phyloP scores from a whole-genome alignment of 2,888 invertebrate genomes.

The Parelbella ahira region DNA sequence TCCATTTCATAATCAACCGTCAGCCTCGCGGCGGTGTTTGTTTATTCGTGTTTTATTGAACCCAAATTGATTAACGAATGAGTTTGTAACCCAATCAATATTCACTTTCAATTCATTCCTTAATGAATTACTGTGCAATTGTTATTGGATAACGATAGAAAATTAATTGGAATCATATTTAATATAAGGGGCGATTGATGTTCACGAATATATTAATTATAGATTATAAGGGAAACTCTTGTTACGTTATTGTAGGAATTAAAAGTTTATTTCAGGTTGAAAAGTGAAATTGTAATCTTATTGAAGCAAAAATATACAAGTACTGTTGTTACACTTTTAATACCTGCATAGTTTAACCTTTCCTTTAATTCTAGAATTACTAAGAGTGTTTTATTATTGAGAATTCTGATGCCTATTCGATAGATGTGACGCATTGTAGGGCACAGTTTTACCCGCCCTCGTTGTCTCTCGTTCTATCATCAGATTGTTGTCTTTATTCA shows the following conservation, averaged over 20 bases:
- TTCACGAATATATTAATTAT: constrained; percentile 6
- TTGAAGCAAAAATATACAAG: constrained; percentile 1
- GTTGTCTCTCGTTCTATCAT: too few species aligned
- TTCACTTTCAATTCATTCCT: background rate
- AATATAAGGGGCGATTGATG: constrained; percentile 1
- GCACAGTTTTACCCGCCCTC: too few species aligned
- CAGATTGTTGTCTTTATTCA: too few species aligned
- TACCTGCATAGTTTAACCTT: background rate
- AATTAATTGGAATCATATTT: constrained; percentile 10
- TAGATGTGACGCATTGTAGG: too few species aligned
- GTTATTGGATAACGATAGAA: constrained; percentile 1
- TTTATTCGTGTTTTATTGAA: constrained; percentile 13
- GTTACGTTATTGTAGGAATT: constrained; percentile 19
- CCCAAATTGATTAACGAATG: constrained; percentile 10
- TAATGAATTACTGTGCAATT: constrained; percentile 1
- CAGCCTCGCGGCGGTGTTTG: constrained; percentile 6
- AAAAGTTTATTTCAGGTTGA: constrained; percentile 13
- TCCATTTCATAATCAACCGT: constrained; percentile 16
- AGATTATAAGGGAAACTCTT: constrained; percentile 1
- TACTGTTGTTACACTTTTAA: constrained; percentile 12
- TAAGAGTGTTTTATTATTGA: too few species aligned
- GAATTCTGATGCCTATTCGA: too few species aligned
- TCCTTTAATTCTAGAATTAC: too few species aligned
- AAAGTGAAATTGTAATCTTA: constrained; percentile 8
- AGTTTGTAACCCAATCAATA: constrained; percentile 4